A percentile compares a stretch with the other conserved stretches of the same genome.
Conservation (phyloP, 2,113 vertebrate genomes). For the Podarcis muralis region DNA sequence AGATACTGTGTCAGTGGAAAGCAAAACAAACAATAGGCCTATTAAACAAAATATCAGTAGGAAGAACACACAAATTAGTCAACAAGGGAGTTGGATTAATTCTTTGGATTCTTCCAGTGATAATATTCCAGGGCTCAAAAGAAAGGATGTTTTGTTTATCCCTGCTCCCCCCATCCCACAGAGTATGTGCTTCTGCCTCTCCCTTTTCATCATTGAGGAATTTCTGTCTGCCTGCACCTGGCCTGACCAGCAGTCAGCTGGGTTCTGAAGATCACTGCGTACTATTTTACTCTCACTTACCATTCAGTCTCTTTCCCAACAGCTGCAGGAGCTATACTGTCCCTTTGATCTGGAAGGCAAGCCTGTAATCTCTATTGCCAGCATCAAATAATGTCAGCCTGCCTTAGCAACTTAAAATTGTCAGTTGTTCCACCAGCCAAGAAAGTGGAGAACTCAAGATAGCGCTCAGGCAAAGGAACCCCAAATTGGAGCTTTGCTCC, state of each 20-base stretch:
- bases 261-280: conserved; percentile 39
- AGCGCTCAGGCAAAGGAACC: neutral
- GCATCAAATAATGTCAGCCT: conserved; percentile 36
- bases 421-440: neutral
- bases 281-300: conserved; percentile 41
- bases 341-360: conserved; percentile 57
- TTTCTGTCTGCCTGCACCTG: conserved; percentile 67
- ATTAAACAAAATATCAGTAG: conserved; percentile 77
- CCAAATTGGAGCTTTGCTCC: neutral
- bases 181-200: conserved; percentile 43
- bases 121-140: conserved; percentile 53
- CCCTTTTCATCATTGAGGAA: conserved; percentile 29
- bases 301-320: conserved; percentile 23
- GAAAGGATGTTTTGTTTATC: conserved; percentile 66
- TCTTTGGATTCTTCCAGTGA: conserved; percentile 64
- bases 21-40: conserved; percentile 70
- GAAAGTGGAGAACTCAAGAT: neutral
- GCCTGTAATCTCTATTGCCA: conserved; percentile 44
- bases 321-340: conserved; percentile 57
- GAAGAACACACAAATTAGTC: conserved; percentile 75
- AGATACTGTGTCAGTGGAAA: conserved; percentile 64
- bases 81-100: conserved; percentile 70
- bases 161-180: neutral
- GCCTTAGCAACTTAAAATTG: neutral
- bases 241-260: conserved; percentile 66